These are phyloP conservation scores for Lampris megalopsis DNA, from an alignment of 2,113 vertebrate genomes.

Conservation along the genomic window DNA sequence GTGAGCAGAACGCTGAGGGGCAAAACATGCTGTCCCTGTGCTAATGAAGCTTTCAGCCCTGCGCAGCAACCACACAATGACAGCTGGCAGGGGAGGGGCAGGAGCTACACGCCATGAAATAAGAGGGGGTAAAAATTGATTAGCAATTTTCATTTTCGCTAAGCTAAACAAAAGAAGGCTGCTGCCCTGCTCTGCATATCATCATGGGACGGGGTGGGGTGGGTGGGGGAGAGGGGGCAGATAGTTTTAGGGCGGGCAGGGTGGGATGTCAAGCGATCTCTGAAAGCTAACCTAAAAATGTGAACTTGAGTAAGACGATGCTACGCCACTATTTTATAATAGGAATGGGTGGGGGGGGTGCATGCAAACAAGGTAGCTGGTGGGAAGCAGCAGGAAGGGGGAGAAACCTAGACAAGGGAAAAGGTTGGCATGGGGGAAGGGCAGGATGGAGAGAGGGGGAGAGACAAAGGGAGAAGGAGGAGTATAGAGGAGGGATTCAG, in stretches of 20 bases:
- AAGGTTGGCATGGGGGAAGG: slow-evolving; percentile 22
- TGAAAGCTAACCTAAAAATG: slow-evolving; percentile 46
- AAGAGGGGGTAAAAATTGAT: slow-evolving; percentile 92
- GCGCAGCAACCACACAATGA: slow-evolving; percentile 90
- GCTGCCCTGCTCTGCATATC: slow-evolving; percentile 83
- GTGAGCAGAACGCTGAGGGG: slow-evolving; percentile 88
- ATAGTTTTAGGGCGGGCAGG: slow-evolving; percentile 32
- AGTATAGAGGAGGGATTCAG: not conserved
- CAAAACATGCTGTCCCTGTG: slow-evolving; percentile 89
- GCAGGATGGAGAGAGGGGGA: slow-evolving; percentile 16
- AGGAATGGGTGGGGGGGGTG: slow-evolving; percentile 46
- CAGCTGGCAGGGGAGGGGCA: slow-evolving; percentile 92
- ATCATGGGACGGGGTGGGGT: slow-evolving; percentile 67
- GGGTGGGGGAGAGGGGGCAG: slow-evolving; percentile 56
- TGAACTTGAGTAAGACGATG: not conserved
- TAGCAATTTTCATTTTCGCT: slow-evolving; percentile 90
- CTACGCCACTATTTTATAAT: slow-evolving; percentile 70
- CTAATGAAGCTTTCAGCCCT: slow-evolving; percentile 96
- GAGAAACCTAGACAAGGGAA: slow-evolving; percentile 26
- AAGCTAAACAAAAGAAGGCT: slow-evolving; percentile 85
- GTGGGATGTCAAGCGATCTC: slow-evolving; percentile 69
- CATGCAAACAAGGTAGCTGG: slow-evolving; percentile 32
- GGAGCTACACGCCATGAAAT: slow-evolving; percentile 94
- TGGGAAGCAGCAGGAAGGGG: not conserved
- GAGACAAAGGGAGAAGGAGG: not conserved